A percentile compares a stretch with the other conserved stretches of the same genome.
Evolutionary conservation across 2,797 vertebrate genomes (phyloP).

Genomic region (Austrolebias charrua): DNA sequence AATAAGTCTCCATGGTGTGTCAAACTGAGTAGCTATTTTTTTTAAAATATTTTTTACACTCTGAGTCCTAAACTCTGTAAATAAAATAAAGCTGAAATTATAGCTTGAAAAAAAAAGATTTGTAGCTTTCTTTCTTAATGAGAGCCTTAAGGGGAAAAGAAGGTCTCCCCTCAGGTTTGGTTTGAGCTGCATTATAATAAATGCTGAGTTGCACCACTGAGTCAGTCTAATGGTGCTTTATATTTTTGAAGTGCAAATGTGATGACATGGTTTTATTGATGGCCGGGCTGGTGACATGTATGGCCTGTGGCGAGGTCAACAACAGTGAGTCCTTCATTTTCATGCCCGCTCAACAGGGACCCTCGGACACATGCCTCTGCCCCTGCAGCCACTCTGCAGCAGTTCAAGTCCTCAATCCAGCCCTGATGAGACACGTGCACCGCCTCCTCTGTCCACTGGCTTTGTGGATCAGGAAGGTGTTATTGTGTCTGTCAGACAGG

Average conservation of each 20-base stretch:
- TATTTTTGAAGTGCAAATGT: constrained; percentile 81
- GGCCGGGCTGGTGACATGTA: constrained; percentile 74
- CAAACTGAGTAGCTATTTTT: too few relatives aligned
- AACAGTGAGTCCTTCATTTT: constrained; percentile 69
- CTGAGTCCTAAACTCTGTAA: neutral
- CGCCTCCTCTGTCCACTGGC: constrained; percentile 64
- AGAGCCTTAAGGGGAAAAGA: neutral
- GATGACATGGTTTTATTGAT: constrained; percentile 68
- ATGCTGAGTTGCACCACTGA: constrained; percentile 17
- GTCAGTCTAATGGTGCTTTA: constrained; percentile 24
- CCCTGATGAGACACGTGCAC: constrained; percentile 61
- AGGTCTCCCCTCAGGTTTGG: neutral
- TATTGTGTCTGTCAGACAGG: constrained; percentile 70
- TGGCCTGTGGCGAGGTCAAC: constrained; percentile 81
- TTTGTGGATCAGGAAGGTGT: constrained; percentile 74
- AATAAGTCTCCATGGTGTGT: too few relatives aligned
- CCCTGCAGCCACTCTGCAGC: constrained; percentile 51
- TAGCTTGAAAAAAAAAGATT: neutral
- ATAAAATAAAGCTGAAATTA: neutral
- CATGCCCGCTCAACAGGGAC: constrained; percentile 70
- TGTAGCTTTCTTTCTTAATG: neutral
- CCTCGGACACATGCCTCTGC: constrained; percentile 58
- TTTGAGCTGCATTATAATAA: constrained; percentile 7
- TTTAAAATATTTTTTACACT: neutral
- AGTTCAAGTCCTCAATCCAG: constrained; percentile 60